Evolutionary conservation across 2,888 invertebrate species (phyloP), one percentile per base, ranked within the genome.

Genomic region (Hypomecis punctinalis): DNA sequence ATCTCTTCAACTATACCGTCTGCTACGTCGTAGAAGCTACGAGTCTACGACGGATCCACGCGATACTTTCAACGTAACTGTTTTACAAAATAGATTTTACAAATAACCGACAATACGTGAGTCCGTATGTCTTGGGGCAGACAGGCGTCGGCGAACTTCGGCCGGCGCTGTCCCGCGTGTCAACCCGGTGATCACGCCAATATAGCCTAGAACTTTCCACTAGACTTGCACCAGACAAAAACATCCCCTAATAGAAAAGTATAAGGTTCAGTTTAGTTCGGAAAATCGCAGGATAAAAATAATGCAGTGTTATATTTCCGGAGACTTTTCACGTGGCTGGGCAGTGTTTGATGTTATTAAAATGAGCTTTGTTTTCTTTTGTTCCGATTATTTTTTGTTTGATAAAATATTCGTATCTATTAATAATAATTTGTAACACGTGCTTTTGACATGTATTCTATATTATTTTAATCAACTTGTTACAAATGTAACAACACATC

Each of bases 171-270:
- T 76, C 78, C 79, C 82, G 78, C 89, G 89, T 89, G 88, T 85
- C 88, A 85, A 84, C 77, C 78, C 75, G 72, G 81, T 89, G 89
- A 90, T 90, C 88, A 89, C 83, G 88, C 89, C 85, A 89, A 90
- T 90, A 88, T 84, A 69, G 66, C 63, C 49, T 61, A 55, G 66
- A 63, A 67, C 45, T 45, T 68, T 67, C 51, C 23, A 33, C 6
- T 59, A 36, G 60, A 52, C 6, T 11, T n/a, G 6, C 23, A 7
- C n/a, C 49, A 37, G 0, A 5, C 37, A 5, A 78, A 61, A 66
- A 40, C 57, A 6, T 5, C 45, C 65, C 45, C 63, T 79, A 65
- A 6, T 0, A 0, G 8, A 5, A 10, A 3, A 13, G 0, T 0
- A 42, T 71, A 79, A 69, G 63, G 59, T 54, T 10, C 5, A 37